Base-by-base conservation (phyloP, 2,113 vertebrate genomes). In the Oriolus oriolus region DNA sequence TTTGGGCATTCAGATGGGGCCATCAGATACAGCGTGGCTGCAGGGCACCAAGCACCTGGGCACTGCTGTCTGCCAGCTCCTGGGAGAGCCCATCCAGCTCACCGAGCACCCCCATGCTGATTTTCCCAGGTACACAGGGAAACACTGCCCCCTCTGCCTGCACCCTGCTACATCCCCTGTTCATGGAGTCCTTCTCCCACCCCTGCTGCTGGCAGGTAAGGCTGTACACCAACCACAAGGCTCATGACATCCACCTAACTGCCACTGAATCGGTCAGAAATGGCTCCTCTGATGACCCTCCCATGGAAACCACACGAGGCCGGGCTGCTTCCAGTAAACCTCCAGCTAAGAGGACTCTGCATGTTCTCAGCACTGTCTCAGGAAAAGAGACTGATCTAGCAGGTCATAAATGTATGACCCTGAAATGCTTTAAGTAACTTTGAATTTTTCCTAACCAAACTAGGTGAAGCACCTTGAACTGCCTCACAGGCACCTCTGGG, bases 51-150 rank as follows among this genome's bases (percentile, higher is more conserved):
- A 41, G 49, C 14, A 31, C 22, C 9, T 1, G 9, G 63, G 49
- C 41, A 6, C 30, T 42, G n/a, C 15, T 6, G 13, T 14, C 52
- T 30, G 68, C 30, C 54, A 31, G 47, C 31, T 76, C 49, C 24
- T 1, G 1, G 53, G 4, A 1, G 5, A 68, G 60, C 33, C 47
- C 16, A 2, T 16, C 44, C 59, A 27, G 9, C n/a, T 42, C 70
- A 12, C 27, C 0, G 0, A 39, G 27, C 52, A 42, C 11, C 5
- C 0, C 0, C 9, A 6, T 0, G 1, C 57, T 42, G 19, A 1
- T 21, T 61, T 50, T 27, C 4, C 11, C 13, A 16, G 4, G 10
- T 1, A 1, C 2, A 9, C 8, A 24, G 8, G 49, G 24, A 68
- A 8, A 28, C 10, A 1, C 2, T 31, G n/a, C 20, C 42, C 13